Evolutionary conservation across 2,797 vertebrate genomes (phyloP).

Genomic region (Heterohyrax brucei): DNA sequence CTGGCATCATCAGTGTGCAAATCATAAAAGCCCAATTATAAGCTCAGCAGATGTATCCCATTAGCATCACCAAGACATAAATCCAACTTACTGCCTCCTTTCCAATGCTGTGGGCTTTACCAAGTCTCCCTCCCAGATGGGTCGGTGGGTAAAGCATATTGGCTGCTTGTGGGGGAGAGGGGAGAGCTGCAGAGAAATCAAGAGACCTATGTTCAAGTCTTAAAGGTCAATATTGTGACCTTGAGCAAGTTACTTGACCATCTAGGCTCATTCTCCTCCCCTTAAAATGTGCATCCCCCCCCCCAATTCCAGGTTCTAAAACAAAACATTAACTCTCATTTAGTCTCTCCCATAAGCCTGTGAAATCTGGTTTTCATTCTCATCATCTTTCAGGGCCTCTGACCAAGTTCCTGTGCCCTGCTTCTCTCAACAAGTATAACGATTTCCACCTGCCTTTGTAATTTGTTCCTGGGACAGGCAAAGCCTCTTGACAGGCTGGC

Average conservation of each 20-base stretch:
- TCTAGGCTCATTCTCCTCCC: neutral
- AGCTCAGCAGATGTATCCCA: conserved; percentile 28
- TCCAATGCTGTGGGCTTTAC: neutral
- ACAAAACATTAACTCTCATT: neutral
- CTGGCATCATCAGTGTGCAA: neutral
- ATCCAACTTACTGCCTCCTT: neutral
- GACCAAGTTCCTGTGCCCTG: conserved; percentile 50
- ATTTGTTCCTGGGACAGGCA: conserved; percentile 21
- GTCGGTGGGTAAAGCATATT: conserved; percentile 2
- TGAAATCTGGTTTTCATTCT: conserved; percentile 72
- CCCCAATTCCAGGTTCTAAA: neutral
- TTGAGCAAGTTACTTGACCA: neutral
- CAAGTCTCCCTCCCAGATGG: neutral
- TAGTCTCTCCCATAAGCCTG: neutral
- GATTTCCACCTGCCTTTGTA: conserved; percentile 27
- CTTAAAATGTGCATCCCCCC: neutral
- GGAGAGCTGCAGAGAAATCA: neutral
- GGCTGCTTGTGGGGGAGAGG: accelerated
- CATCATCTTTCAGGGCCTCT: conserved; percentile 57
- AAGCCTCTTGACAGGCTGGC: neutral
- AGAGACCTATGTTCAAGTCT: neutral
- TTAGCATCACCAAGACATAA: conserved; percentile 27
- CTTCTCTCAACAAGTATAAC: conserved; percentile 45
- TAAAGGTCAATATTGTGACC: neutral
- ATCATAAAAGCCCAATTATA: conserved; percentile 13